Conservation (phyloP, 2,888 invertebrate species). For the Willowsia nigromaculata region DNA sequence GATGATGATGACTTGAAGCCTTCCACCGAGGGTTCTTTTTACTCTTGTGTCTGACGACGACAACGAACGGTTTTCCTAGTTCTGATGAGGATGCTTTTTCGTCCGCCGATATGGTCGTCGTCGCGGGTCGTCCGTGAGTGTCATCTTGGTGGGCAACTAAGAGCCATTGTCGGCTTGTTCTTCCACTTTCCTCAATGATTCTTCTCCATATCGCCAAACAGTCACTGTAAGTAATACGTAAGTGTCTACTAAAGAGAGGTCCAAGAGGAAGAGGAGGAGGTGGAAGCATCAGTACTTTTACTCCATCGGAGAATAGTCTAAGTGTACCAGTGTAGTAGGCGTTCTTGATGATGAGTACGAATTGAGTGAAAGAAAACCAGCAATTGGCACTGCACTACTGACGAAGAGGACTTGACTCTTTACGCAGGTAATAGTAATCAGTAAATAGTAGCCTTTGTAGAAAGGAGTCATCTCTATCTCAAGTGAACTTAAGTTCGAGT, state of each 20-base stretch:
- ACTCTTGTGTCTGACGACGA: conserved; percentile 6
- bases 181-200: conserved; percentile 63
- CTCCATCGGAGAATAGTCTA: conserved; percentile 4
- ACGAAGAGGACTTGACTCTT: conserved; percentile 41
- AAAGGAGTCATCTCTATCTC: conserved; percentile 1
- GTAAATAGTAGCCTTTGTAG: background rate
- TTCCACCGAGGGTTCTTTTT: conserved; percentile 41
- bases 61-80: background rate
- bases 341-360: conserved; percentile 30
- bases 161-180: conserved; percentile 72
- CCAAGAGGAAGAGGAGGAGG: conserved; percentile 49
- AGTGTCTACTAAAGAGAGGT: conserved; percentile 58
- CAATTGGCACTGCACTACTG: conserved; percentile 22
- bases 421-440: conserved; percentile 16
- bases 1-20: conserved; percentile 44
- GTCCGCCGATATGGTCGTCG: conserved; percentile 37
- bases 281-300: conserved; percentile 25
- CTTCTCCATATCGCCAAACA: conserved; percentile 53
- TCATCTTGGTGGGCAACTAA: conserved; percentile 74
- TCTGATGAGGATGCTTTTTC: conserved; percentile 33
- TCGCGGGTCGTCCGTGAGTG: conserved; percentile 63
- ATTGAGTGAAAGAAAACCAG: conserved; percentile 5
- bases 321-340: conserved; percentile 21
- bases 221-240: conserved; percentile 48
- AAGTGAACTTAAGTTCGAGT: conserved; percentile 11